Percentiles rank a stretch among this genome's conserved stretches.
phyloP scores from a whole-genome alignment of 2,797 vertebrate genomes.

The Helostoma temminkii region DNA sequence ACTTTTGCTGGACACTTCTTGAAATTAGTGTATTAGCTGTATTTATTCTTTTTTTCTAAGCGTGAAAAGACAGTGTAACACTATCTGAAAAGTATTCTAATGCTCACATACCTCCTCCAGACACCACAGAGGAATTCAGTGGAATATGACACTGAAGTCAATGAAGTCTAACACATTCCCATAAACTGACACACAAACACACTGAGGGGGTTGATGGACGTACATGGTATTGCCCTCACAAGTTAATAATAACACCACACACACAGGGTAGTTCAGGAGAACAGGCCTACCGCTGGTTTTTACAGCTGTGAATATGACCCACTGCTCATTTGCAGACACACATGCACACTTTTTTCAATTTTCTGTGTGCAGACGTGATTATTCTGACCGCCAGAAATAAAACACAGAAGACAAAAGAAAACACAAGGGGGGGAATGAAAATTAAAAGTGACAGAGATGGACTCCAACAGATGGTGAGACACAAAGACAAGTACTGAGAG shows the following conservation, averaged over 20 bases:
- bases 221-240: constrained; percentile 3
- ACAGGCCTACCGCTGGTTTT: neutral
- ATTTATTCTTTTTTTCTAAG: neutral
- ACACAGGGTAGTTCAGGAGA: neutral
- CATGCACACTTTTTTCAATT: too few species aligned
- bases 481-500: neutral
- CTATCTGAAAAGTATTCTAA: neutral
- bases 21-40: too few species aligned
- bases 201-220: neutral
- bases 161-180: neutral
- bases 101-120: neutral
- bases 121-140: neutral
- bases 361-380: neutral
- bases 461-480: constrained; percentile 18
- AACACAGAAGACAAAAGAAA: neutral
- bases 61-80: neutral
- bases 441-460: too few species aligned
- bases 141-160: neutral
- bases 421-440: neutral
- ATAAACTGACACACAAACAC: neutral
- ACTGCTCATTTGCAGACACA: too few species aligned
- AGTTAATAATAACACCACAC: constrained; percentile 2
- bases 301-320: constrained; percentile 3
- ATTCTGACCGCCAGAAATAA: neutral
- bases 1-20: too few species aligned